phyloP scores from a whole-genome alignment of 53 echinoderm and acorn worm genomes.

The Luidia sarsii region DNA sequence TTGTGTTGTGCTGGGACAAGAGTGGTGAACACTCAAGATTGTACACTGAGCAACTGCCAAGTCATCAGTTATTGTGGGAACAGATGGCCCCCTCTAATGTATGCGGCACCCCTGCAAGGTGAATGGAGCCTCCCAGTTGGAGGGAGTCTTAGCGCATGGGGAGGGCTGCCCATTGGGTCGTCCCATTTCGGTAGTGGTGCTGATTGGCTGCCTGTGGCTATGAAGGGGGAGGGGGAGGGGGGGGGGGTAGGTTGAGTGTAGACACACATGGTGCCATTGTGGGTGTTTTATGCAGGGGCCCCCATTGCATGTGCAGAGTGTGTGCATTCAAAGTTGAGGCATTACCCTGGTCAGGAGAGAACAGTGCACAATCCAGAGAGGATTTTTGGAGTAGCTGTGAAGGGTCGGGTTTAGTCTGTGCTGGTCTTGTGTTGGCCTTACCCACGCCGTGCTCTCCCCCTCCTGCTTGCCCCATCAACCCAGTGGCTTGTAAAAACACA shows the following conservation, averaged over 20 bases:
- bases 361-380: no score
- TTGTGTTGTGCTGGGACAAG: no score
- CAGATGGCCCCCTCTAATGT: neutral
- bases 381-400: no score
- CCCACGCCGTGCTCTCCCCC: no score
- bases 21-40: no score
- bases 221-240: neutral
- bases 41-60: conserved; percentile 38
- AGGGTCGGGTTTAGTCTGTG: no score
- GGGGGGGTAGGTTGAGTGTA: neutral
- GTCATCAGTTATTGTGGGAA: conserved; percentile 20
- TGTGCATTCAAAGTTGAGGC: no score
- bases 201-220: conserved; percentile 48
- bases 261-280: conserved; percentile 50
- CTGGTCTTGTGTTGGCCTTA: no score
- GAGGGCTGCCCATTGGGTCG: conserved; percentile 18
- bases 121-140: conserved; percentile 8
- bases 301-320: no score
- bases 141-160: neutral
- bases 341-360: no score
- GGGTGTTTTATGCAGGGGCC: neutral
- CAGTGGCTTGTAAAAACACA: no score
- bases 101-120: neutral
- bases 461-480: no score
- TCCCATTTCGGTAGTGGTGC: conserved; percentile 40